Evolutionary conservation across 2,113 vertebrate genomes (phyloP).

Genomic region (Zapornia atra): DNA sequence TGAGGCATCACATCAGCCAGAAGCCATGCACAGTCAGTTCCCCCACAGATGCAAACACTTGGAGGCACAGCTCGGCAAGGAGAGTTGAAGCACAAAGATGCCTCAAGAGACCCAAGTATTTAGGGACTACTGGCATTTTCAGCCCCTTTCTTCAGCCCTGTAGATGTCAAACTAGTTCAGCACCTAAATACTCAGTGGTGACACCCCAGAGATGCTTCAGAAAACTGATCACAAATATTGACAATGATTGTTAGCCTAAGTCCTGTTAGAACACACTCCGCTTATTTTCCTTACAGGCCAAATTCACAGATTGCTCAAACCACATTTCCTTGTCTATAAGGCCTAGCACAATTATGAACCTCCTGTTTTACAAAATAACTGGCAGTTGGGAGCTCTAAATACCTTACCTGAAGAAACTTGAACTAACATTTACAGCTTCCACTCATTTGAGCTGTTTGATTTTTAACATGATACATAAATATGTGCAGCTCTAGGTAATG

Average conservation of each 20-base stretch:
- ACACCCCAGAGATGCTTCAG: neutral
- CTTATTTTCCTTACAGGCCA: neutral
- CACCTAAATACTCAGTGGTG: neutral
- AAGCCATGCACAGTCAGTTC: neutral
- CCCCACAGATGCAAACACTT: neutral
- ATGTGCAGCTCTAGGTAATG: neutral
- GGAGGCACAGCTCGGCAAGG: neutral
- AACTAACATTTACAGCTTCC: neutral
- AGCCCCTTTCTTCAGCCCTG: neutral
- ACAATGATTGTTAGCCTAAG: neutral
- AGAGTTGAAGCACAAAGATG: neutral
- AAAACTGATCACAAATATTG: neutral
- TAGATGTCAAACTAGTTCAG: neutral
- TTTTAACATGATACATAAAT: neutral
- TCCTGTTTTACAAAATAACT: neutral
- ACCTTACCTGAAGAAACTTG: neutral
- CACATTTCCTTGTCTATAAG: neutral
- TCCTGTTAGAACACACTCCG: neutral
- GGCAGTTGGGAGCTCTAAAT: neutral
- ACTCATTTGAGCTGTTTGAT: neutral
- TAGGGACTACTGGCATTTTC: neutral
- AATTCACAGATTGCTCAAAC: neutral
- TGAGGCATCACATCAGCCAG: neutral
- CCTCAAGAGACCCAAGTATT: neutral
- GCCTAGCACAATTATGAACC: neutral